Evolutionary conservation across 1,140 invertebrate species (phyloP), one percentile per base, ranked within the genome.

Genomic region (Nebria ingens): DNA sequence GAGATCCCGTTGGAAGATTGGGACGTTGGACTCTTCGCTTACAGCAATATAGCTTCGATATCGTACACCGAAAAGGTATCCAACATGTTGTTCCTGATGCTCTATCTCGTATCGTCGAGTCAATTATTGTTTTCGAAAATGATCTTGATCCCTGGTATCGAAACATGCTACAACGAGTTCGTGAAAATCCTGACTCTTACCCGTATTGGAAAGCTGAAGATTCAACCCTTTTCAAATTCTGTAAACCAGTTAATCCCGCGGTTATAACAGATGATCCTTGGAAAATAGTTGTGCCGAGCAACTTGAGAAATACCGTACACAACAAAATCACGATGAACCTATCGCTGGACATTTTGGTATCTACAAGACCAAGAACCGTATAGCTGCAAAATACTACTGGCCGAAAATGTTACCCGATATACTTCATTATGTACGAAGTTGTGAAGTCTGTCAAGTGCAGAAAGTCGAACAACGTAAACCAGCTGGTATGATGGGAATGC

Each of bases 11-110:
- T 1, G 68, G 68, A 49, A 49, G 74, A 38, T 55, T 79, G 2
- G 71, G 69, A 0, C 54, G 73, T 29, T 78, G 74, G 75, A 50
- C 59, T 19, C n/a, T 76, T 11, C 22, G 60, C 19, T 53, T 78
- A 0, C 69, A 73, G 59, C 61, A 60, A 4, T 76, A 68, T 60
- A 60, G 70, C 42, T 71, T 72, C 52, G 55, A 68, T 9, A 61
- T 77, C 1, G 54, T 61, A 15, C 69, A 76, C 56, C 59, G 70
- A 34, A 65, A 65, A 40, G 72, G 71, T n/a, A n/a, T n/a, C n/a
- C n/a, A n/a, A n/a, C n/a, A n/a, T n/a, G n/a, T n/a, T n/a, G n/a
- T n/a, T n/a, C n/a, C n/a, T n/a, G n/a, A n/a, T n/a, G n/a, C n/a
- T n/a, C n/a, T n/a, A n/a, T n/a, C n/a, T n/a, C n/a, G n/a, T n/a